phyloP scores from a whole-genome alignment of 2,113 vertebrate species.

The Cavia porcellus region DNA sequence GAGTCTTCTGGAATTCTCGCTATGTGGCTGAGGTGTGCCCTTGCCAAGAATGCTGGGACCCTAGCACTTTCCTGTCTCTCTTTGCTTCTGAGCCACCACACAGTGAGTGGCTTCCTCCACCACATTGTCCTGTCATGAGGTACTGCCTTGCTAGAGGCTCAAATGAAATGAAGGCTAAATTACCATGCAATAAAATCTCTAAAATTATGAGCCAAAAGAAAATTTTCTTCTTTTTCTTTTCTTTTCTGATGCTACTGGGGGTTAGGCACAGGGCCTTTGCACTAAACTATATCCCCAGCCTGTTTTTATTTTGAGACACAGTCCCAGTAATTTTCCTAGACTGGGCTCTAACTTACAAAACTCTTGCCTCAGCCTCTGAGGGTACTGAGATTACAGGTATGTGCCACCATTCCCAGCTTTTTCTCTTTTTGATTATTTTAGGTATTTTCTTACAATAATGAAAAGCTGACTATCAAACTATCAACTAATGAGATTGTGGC shows the following conservation, averaged over 20 bases:
- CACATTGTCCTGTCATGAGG: rapidly evolving
- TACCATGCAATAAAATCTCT: background rate
- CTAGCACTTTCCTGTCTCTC: background rate
- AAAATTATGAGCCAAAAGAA: background rate
- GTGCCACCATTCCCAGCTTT: background rate
- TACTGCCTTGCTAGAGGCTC: background rate
- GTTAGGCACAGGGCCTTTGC: background rate
- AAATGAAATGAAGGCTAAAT: background rate
- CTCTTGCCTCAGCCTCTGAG: background rate
- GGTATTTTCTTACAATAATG: background rate
- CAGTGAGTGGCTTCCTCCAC: background rate
- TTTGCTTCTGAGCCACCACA: background rate
- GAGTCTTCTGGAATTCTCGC: background rate
- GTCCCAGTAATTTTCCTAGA: background rate
- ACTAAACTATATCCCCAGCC: background rate
- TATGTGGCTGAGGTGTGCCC: too few relatives aligned
- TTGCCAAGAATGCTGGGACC: background rate
- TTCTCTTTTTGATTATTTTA: background rate
- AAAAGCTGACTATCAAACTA: background rate
- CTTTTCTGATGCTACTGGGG: background rate
- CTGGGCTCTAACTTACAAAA: background rate
- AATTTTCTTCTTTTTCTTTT: background rate
- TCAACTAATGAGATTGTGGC: too few relatives aligned
- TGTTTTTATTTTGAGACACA: background rate
- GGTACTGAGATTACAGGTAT: background rate